A percentile compares a stretch with the other conserved stretches of the same genome.
Conservation (phyloP, 2,888 invertebrate species). For the Hypomecis punctinalis region DNA sequence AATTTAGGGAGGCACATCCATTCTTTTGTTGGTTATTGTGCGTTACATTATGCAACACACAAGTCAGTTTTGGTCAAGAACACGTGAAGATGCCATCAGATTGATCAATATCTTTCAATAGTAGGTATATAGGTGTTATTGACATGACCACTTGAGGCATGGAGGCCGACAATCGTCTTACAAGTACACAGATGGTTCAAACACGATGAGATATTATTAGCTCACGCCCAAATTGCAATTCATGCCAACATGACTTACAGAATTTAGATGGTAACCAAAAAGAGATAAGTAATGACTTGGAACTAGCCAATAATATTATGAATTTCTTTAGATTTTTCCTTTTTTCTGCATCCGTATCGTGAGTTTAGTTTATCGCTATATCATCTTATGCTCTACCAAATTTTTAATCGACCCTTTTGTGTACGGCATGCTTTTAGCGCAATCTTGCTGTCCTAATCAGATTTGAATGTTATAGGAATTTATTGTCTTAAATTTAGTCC, state of each 20-base stretch:
- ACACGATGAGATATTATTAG: not conserved
- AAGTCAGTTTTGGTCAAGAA: conserved; percentile 30
- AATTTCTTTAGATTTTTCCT: too few relatives aligned
- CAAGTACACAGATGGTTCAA: not conserved
- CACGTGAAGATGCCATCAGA: conserved; percentile 9
- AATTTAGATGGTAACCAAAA: not conserved
- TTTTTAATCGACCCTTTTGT: too few relatives aligned
- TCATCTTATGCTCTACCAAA: too few relatives aligned
- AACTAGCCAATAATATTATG: too few relatives aligned
- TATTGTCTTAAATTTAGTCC: too few relatives aligned
- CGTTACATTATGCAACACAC: conserved; percentile 14
- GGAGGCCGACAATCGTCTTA: not conserved
- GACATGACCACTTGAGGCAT: not conserved
- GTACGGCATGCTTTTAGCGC: too few relatives aligned
- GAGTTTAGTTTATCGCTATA: too few relatives aligned
- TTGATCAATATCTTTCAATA: not conserved
- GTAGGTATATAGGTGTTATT: not conserved
- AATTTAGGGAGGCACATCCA: not conserved
- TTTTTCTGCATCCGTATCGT: too few relatives aligned
- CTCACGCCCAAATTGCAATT: not conserved
- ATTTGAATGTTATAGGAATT: too few relatives aligned
- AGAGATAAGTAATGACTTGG: too few relatives aligned
- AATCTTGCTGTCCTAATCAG: too few relatives aligned
- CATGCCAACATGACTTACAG: not conserved
- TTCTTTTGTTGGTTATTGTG: not conserved